Conservation (phyloP, 2,113 vertebrate species). For the Parus major region DNA sequence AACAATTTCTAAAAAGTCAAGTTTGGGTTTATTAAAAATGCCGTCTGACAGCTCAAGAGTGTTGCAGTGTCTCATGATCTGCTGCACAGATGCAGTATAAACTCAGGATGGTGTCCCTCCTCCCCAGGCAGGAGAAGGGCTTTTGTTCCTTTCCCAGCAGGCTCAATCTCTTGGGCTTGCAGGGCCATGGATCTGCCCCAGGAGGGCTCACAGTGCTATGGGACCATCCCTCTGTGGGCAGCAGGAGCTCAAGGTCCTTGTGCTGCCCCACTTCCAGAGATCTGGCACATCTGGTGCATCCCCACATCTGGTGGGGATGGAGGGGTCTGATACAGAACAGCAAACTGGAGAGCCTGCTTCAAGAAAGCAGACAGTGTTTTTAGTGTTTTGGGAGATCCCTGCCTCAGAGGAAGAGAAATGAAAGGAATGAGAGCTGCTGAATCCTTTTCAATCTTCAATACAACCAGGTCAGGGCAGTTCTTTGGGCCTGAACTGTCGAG, state of each 20-base stretch:
- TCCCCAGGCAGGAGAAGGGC: neutral
- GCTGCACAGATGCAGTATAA: neutral
- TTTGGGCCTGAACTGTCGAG: neutral
- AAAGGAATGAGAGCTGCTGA: neutral
- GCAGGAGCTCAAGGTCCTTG: accelerated
- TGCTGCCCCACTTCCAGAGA: neutral
- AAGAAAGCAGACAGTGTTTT: neutral
- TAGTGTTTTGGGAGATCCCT: neutral
- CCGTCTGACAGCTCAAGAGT: neutral
- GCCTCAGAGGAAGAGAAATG: neutral
- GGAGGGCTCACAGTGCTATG: neutral
- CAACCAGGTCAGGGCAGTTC: neutral
- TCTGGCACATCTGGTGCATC: neutral
- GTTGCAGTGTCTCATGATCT: neutral
- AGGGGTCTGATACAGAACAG: neutral
- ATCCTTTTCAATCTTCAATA: neutral
- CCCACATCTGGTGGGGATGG: neutral
- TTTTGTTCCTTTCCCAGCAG: neutral
- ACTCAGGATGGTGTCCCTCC: neutral
- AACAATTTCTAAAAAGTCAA: neutral
- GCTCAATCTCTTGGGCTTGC: neutral
- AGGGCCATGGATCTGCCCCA: neutral
- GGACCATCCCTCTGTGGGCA: neutral
- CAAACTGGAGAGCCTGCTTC: neutral
- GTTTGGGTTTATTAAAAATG: neutral